Evolutionary conservation across 2,797 vertebrate species (phyloP), one percentile per base, ranked within the genome.

Genomic region (Tympanoctomys barrerae): DNA sequence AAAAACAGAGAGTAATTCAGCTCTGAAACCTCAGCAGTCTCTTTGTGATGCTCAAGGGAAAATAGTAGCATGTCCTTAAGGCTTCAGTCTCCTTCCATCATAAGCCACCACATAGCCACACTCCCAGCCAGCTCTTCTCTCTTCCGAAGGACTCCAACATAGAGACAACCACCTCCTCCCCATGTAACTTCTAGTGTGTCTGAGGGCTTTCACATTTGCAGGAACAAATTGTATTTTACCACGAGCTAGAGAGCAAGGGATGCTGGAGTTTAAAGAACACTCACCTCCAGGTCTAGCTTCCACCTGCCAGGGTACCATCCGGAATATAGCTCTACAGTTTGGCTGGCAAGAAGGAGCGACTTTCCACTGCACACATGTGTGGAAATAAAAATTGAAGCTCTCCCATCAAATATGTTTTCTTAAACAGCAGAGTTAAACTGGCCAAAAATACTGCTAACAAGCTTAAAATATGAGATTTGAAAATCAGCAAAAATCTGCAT

Each of bases 1-100:
- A 31, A 95, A 97, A 98, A 96, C 0, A 10, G n/a, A 93, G 82
- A 36, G 89, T 95, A 96, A 91, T 54, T 90, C 92, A 95, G 78
- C 89, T 95, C 77, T 96, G 68, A 95, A 95, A 91, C 62, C 84
- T 78, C 70, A 96, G 87, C 68, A 24, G 75, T 90, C 57, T 83
- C 84, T 88, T 96, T 89, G 94, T 92, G 87, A 91, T 87, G 79
- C 85, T 96, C 36, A 9, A 31, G 73, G 26, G 59, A 91, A 87
- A 82, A 75, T 62, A 31, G 31, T n/a, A 85, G 70, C 68, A 68
- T 86, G 57, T 5, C 36, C 49, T 87, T 42, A 85, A 88, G 9
- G 3, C 39, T 93, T 46, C 52, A 26, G 42, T 77, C 28, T 42
- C 80, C 36, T n/a, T 91, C 9, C 0, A 83, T 85, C 52, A 52